These are phyloP conservation scores for Rotaria socialis DNA, from an alignment of 2,888 invertebrate genomes.

Conservation along the genomic window DNA sequence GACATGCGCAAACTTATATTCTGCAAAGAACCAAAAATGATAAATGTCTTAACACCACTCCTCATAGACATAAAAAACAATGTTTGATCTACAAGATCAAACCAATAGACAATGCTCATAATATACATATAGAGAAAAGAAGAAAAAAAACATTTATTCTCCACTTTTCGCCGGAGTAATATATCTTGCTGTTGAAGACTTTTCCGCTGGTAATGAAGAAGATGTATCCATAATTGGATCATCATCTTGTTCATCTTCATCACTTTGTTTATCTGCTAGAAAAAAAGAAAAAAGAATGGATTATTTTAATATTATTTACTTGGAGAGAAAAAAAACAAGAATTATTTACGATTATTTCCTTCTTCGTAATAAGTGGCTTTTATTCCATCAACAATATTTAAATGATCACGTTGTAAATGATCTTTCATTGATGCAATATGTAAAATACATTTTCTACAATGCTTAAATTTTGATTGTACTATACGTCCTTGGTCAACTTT, in stretches of 20 bases:
- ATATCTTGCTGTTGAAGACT: constrained; percentile 21
- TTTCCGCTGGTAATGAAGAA: neutral
- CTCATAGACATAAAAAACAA: neutral
- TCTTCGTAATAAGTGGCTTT: constrained; percentile 19
- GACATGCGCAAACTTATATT: constrained; percentile 7
- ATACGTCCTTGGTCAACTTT: constrained; percentile 41
- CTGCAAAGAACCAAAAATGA: neutral
- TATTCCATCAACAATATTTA: constrained; percentile 32
- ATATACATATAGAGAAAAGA: neutral
- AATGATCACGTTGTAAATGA: constrained; percentile 44
- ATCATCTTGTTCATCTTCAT: neutral
- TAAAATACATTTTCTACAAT: constrained; percentile 46
- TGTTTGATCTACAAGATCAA: constrained; percentile 14
- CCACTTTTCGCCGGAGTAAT: constrained; percentile 16
- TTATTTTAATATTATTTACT: neutral
- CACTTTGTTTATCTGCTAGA: constrained; percentile 25
- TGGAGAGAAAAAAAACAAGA: too few species aligned
- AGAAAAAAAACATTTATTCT: neutral
- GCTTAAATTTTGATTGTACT: constrained; percentile 45
- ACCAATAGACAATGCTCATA: neutral
- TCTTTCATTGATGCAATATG: constrained; percentile 45
- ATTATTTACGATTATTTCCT: neutral
- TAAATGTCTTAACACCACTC: constrained; percentile 16
- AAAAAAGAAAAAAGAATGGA: neutral
- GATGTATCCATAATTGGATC: neutral